These are phyloP conservation scores for Caenorhabditis angaria DNA, from an alignment of 2,888 invertebrate genomes.

Conservation along the genomic window DNA sequence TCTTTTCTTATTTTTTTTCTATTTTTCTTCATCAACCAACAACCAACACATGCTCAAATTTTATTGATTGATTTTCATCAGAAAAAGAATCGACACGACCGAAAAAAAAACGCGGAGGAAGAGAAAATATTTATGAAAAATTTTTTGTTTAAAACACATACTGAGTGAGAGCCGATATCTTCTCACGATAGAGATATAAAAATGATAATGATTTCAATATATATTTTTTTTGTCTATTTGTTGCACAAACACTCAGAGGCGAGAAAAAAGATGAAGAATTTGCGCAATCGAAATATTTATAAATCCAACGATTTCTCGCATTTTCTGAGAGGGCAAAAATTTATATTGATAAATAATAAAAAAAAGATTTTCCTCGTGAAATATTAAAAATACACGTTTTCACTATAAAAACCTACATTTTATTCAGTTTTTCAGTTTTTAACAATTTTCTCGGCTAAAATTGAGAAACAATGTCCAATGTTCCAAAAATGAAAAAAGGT, in stretches of 20 bases:
- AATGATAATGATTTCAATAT: background rate
- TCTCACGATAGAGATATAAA: background rate
- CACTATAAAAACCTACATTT: no score
- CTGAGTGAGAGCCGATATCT: conserved; percentile 4
- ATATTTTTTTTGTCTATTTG: background rate
- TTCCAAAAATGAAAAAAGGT: conserved; percentile 1
- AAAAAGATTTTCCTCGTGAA: background rate
- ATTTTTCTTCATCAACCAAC: background rate
- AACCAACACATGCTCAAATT: conserved; percentile 3
- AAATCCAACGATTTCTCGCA: background rate
- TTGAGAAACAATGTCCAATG: conserved; percentile 2
- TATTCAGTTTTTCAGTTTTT: background rate
- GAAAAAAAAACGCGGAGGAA: background rate
- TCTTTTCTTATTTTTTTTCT: background rate
- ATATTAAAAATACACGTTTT: background rate
- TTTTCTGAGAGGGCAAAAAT: background rate
- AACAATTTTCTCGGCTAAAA: background rate
- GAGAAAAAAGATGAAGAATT: no score
- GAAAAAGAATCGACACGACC: no score
- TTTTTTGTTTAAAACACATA: conserved; percentile 1
- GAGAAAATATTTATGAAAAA: conserved; percentile 3
- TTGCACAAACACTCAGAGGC: conserved; percentile 1
- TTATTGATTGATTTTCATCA: background rate
- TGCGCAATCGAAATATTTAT: no score
- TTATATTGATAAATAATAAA: no score